These are phyloP conservation scores for Centrocercus urophasianus DNA, from an alignment of 2,113 vertebrate genomes.

Conservation along the genomic window DNA sequence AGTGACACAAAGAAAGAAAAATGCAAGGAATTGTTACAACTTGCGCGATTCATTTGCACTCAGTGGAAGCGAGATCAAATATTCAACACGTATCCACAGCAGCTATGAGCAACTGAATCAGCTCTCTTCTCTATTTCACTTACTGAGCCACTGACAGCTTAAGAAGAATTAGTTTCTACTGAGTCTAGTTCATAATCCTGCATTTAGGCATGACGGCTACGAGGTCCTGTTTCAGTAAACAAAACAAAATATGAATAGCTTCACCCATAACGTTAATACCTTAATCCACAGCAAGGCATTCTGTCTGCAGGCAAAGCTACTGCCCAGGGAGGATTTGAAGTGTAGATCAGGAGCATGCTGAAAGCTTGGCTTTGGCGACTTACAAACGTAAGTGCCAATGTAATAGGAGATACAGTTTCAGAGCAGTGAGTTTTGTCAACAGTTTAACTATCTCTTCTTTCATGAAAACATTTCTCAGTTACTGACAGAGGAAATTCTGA, in stretches of 20 bases:
- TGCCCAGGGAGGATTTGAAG: neutral
- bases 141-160: neutral
- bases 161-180: conserved; percentile 39
- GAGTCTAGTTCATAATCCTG: conserved; percentile 26
- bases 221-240: conserved; percentile 37
- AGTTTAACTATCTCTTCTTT: neutral
- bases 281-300: conserved; percentile 38
- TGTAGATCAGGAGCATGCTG: neutral
- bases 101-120: neutral
- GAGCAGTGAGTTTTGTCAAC: neutral
- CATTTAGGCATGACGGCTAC: conserved; percentile 2
- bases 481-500: neutral
- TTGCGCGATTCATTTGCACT: neutral
- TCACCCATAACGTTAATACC: neutral
- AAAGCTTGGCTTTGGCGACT: conserved; percentile 1
- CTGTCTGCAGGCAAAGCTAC: conserved; percentile 11
- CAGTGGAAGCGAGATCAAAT: conserved; percentile 1
- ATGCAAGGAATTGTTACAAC: conserved; percentile 35
- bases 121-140: neutral
- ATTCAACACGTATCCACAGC: neutral
- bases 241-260: conserved; percentile 18
- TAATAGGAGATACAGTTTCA: conserved; percentile 4
- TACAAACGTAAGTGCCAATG: neutral
- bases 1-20: conserved; percentile 54
- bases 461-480: conserved; percentile 10